Conservation (phyloP, 2,888 invertebrate species). For the Fragum whitleyi region DNA sequence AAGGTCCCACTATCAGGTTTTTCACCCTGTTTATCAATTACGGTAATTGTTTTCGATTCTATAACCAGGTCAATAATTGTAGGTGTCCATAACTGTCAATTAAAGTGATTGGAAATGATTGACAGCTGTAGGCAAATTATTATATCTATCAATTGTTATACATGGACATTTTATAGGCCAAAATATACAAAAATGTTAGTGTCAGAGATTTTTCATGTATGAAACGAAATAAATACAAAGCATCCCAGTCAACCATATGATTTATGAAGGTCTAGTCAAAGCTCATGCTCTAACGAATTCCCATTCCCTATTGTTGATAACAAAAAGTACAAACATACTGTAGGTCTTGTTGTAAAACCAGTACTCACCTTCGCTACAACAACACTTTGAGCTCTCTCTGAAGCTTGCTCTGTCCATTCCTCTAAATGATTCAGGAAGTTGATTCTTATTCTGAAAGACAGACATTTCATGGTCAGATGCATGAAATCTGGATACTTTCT, state of each 20-base stretch:
- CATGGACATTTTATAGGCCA: background rate
- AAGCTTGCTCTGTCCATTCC: conserved; percentile 81
- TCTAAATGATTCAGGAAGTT: conserved; percentile 84
- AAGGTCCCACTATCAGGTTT: background rate
- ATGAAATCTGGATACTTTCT: too few species aligned
- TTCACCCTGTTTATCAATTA: background rate
- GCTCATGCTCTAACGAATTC: too few species aligned
- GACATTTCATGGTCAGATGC: too few species aligned
- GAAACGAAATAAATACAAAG: too few species aligned
- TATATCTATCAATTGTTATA: background rate
- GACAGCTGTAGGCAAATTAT: background rate
- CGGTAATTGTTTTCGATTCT: background rate
- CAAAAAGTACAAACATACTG: too few species aligned
- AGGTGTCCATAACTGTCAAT: background rate
- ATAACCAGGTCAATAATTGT: background rate
- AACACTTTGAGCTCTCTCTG: conserved; percentile 81
- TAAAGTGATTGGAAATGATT: background rate
- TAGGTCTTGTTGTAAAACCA: too few species aligned
- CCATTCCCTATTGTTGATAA: too few species aligned
- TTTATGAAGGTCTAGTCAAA: too few species aligned
- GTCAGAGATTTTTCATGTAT: too few species aligned
- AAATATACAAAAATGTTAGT: background rate
- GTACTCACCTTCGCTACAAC: conserved; percentile 84
- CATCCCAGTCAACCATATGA: too few species aligned
- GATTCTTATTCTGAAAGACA: conserved; percentile 80